Evolutionary conservation across 2,113 vertebrate genomes (phyloP), one percentile per base, ranked within the genome.

Genomic region (Melanotaenia duboulayi): DNA sequence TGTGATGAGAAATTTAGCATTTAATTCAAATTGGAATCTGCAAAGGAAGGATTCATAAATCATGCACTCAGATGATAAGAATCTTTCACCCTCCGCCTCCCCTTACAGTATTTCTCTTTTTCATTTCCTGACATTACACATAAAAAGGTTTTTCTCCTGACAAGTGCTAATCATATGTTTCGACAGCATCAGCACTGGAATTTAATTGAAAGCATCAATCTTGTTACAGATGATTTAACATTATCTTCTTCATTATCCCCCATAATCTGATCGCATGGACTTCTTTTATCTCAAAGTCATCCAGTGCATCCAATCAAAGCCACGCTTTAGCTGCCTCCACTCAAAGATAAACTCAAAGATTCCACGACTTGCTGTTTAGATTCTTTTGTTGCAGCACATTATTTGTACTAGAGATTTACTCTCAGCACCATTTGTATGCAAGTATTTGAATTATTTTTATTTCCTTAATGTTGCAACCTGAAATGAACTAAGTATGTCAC

Each of bases 171-270:
- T 86, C 73, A 69, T 49, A 52, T 64, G 67, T 70, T 78, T 77
- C 67, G 55, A 78, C 76, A 65, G 23, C 58, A 76, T 82, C 79
- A 67, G 59, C 62, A 65, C 22, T 63, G 40, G 22, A 16, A 61
- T 72, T 67, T 64, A 71, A 76, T 23, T 81, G 66, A 80, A 74
- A 80, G 48, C 85, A 61, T 73, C 71, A 75, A 64, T 54, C 52
- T 65, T 40, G 57, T 17, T 19, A 59, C 64, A 71, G 61, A 68
- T 71, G 56, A 82, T 74, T 82, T 39, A 56, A 52, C 65, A 61
- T 78, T 25, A 72, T 65, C 65, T 72, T 71, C 52, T 74, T 77
- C 50, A 82, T 88, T 65, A 74, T 78, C 20, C 24, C 10, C 57
- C 40, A 73, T 80, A 78, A 83, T 74, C 76, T 57, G 51, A 86